Evolutionary conservation across 2,797 vertebrate genomes (phyloP).

Genomic region (Myoxocephalus aenaeus): DNA sequence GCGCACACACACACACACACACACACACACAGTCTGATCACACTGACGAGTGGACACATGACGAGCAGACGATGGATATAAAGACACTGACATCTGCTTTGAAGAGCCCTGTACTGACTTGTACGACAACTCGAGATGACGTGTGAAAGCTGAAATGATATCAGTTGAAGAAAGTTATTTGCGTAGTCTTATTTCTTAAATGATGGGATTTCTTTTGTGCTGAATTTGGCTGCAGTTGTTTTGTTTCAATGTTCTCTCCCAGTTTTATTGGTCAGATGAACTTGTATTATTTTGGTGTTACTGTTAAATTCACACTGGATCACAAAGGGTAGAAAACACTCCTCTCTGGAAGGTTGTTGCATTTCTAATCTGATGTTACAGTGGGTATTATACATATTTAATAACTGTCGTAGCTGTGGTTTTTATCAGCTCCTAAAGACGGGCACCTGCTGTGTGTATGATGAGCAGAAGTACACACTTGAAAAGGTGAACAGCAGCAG

Average conservation of each 20-base stretch:
- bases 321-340: conserved; percentile 17
- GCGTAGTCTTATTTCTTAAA: conserved; percentile 40
- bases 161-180: conserved; percentile 30
- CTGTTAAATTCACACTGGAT: conserved; percentile 49
- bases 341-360: conserved; percentile 2
- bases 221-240: conserved; percentile 37
- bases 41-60: conserved; percentile 18
- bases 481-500: background rate
- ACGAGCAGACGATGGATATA: conserved; percentile 15
- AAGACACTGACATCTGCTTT: conserved; percentile 36
- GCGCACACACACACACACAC: conserved; percentile 4
- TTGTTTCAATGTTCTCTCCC: conserved; percentile 67
- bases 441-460: conserved; percentile 1
- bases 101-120: conserved; percentile 14
- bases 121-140: conserved; percentile 15
- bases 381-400: conserved; percentile 19
- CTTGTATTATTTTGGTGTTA: conserved; percentile 60
- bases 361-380: conserved; percentile 19
- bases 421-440: conserved; percentile 36
- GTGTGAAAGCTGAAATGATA: conserved; percentile 15
- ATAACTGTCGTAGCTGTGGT: conserved; percentile 16
- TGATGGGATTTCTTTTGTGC: conserved; percentile 44
- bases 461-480: conserved; percentile 1
- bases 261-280: conserved; percentile 82
- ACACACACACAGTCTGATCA: background rate